A percentile compares a stretch with the other conserved stretches of the same genome.
These are phyloP conservation scores for Clupea harengus DNA, from an alignment of 2,113 vertebrate genomes.

Conservation along the genomic window DNA sequence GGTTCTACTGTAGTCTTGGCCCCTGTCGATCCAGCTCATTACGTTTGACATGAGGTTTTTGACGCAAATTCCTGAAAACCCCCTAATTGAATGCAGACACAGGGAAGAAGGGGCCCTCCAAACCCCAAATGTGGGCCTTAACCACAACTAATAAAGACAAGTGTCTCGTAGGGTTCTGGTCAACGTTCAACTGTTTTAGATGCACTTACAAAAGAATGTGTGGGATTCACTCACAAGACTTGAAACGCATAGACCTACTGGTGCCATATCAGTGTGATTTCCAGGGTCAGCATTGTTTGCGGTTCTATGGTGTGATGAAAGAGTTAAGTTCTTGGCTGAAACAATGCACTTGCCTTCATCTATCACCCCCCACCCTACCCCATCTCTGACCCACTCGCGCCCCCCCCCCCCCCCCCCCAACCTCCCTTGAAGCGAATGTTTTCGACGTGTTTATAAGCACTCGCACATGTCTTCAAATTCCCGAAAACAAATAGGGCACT, in stretches of 20 bases:
- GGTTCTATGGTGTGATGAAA: neutral
- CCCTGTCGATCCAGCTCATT: slow-evolving; percentile 17
- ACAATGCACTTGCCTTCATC: neutral
- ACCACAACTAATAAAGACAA: slow-evolving; percentile 57
- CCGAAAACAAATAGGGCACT: neutral
- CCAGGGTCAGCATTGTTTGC: neutral
- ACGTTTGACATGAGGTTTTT: slow-evolving; percentile 20
- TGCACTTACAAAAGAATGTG: slow-evolving; percentile 51
- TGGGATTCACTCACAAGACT: slow-evolving; percentile 49
- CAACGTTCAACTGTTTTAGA: slow-evolving; percentile 53
- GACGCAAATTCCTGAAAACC: slow-evolving; percentile 24
- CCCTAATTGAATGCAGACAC: slow-evolving; percentile 49
- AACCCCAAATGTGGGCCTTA: slow-evolving; percentile 48
- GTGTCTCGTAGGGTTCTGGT: slow-evolving; percentile 40
- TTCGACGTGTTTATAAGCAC: neutral
- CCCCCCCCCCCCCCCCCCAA: neutral
- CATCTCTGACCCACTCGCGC: neutral
- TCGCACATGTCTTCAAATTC: neutral
- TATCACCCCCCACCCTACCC: neutral
- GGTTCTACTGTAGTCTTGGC: slow-evolving; percentile 19
- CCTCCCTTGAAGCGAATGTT: neutral
- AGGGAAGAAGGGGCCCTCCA: slow-evolving; percentile 32
- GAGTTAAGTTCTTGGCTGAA: neutral
- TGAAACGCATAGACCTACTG: slow-evolving; percentile 38
- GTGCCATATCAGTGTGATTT: neutral